Evolutionary conservation across 2,888 invertebrate species (phyloP), one percentile per base, ranked within the genome.

Genomic region (Yponomeuta plumbellus): DNA sequence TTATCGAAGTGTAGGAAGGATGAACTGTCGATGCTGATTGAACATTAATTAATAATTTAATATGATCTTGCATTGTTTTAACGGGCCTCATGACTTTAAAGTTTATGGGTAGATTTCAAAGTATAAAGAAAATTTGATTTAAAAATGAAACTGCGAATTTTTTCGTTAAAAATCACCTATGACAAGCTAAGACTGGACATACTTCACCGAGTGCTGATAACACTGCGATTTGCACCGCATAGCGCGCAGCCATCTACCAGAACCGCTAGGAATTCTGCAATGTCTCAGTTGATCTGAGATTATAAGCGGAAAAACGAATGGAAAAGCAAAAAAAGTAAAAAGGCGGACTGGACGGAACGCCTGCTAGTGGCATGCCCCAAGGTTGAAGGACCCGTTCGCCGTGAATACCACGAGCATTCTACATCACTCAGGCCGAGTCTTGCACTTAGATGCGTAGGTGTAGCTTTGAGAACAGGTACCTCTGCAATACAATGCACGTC

Each of bases 321-420:
- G 80, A 81, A 84, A 86, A 83, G 81, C 74, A 73, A 76, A 79
- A 79, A 80, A 81, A 82, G 44, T 78, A 76, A 85, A 85, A 86
- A 86, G 86, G 86, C 84, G 83, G 84, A n/a, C 80, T 79, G 80
- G 81, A 78, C 77, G 71, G 17, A 61, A 61, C 34, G 58, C 58
- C 21, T 58, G 44, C 20, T 5, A 58, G 58, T 8, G 20, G 21
- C 20, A 58, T 69, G 75, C 75, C 72, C 80, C 87, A 89, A 90
- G 90, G 90, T 84, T 83, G 79, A 73, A 74, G 80, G 76, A 88
- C 83, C 79, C 79, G 88, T 78, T 89, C 74, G 80, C 88, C 88
- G 78, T 88, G 89, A 88, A 77, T 75, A 72, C 71, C 61, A 17
- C 22, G 13, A 22, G 11, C 11, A 59, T 21, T 22, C 39, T 39